Evolutionary conservation across 2,113 vertebrate genomes (phyloP).

Genomic region (Anas platyrhynchos): DNA sequence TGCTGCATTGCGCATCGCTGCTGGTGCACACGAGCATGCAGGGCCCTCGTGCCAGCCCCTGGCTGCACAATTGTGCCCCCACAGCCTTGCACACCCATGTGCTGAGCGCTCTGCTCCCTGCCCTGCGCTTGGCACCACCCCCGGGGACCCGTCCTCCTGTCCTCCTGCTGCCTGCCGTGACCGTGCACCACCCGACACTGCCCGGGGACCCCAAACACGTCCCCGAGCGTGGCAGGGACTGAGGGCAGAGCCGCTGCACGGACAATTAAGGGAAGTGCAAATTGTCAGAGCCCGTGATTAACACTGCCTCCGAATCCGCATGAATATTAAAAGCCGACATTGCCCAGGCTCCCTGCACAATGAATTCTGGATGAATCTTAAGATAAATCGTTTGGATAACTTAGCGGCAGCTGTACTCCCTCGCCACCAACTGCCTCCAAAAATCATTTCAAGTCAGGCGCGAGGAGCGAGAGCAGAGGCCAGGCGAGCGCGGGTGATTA

Average conservation of each 20-base stretch:
- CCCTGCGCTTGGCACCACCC: not conserved
- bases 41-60: no score
- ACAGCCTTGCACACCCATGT: not conserved
- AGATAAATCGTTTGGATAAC: slow-evolving; percentile 83
- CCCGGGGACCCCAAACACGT: not conserved
- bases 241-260: slow-evolving; percentile 11
- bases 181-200: rapidly evolving
- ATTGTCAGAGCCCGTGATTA: slow-evolving; percentile 78
- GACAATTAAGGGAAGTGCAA: slow-evolving; percentile 76
- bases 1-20: no score
- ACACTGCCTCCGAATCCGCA: slow-evolving; percentile 75
- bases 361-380: slow-evolving; percentile 85
- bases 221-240: not conserved
- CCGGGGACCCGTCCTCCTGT: no score
- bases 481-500: not conserved
- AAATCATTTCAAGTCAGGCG: slow-evolving; percentile 54
- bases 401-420: slow-evolving; percentile 80
- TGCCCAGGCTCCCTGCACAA: slow-evolving; percentile 76
- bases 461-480: not conserved
- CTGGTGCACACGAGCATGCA: not conserved
- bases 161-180: rapidly evolving
- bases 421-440: slow-evolving; percentile 70
- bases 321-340: slow-evolving; percentile 88
- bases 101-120: not conserved
- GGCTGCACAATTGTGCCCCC: not conserved